These are phyloP conservation scores for Mesoligia furuncula DNA, from an alignment of 2,888 invertebrate genomes.

Conservation along the genomic window DNA sequence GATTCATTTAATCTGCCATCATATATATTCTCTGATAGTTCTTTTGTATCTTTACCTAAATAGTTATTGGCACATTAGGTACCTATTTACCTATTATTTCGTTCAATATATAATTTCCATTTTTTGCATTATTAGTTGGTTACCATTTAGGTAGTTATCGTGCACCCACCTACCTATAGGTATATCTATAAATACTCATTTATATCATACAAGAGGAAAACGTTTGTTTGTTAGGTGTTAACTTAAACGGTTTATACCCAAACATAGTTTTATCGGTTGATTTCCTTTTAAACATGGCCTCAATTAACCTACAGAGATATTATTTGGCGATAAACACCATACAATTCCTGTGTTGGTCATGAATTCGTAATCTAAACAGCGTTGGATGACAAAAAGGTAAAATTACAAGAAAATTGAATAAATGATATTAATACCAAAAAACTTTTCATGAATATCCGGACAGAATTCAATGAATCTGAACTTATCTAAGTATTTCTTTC, in stretches of 20 bases:
- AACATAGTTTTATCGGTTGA: slow-evolving; percentile 41
- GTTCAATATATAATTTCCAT: slow-evolving; percentile 5
- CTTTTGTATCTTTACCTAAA: background rate
- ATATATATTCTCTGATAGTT: background rate
- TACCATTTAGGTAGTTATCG: background rate
- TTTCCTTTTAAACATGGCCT: slow-evolving; percentile 46
- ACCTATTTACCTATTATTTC: slow-evolving; percentile 1
- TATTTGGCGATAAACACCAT: slow-evolving; percentile 26
- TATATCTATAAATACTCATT: slow-evolving; percentile 25
- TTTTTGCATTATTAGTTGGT: background rate
- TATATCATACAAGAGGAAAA: slow-evolving; percentile 47
- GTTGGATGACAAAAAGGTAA: background rate
- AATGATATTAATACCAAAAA: background rate
- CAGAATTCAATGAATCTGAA: background rate
- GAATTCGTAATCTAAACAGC: slow-evolving; percentile 8
- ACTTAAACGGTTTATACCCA: slow-evolving; percentile 43
- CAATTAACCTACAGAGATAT: slow-evolving; percentile 42
- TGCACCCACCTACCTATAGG: background rate
- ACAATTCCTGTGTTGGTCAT: slow-evolving; percentile 1
- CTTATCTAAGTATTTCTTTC: background rate
- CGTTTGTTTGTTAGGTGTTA: slow-evolving; percentile 41
- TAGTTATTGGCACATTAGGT: background rate
- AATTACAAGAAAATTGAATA: background rate
- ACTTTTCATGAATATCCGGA: background rate
- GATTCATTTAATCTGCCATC: background rate